phyloP scores from a whole-genome alignment of 1,140 invertebrate genomes.

The Drosophila teissieri region DNA sequence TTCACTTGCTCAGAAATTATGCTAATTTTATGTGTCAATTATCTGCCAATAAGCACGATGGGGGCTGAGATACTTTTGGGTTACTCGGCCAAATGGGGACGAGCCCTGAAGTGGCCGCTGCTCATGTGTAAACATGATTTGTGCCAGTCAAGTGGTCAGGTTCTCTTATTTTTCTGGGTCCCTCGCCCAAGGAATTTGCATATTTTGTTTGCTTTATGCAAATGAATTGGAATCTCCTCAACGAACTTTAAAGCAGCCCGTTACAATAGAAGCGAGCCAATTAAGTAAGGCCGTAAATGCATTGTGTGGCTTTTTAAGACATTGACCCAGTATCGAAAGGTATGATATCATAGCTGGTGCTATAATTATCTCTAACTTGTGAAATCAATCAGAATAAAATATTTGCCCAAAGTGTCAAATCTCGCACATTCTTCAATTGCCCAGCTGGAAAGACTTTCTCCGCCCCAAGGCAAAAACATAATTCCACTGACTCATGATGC shows the following conservation, averaged over 20 bases:
- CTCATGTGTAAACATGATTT: slow-evolving; percentile 79
- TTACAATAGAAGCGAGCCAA: slow-evolving; percentile 39
- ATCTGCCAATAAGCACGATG: slow-evolving; percentile 77
- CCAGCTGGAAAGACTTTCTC: slow-evolving; percentile 45
- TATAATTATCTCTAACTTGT: slow-evolving; percentile 24
- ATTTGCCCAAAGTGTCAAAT: slow-evolving; percentile 14
- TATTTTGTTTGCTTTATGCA: slow-evolving; percentile 73
- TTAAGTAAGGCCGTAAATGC: slow-evolving; percentile 49
- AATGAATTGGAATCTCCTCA: slow-evolving; percentile 44
- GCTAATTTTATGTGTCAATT: slow-evolving; percentile 83
- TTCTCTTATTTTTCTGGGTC: slow-evolving; percentile 56
- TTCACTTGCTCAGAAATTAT: slow-evolving; percentile 75
- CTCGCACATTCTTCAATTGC: slow-evolving; percentile 50
- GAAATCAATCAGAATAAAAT: slow-evolving; percentile 50
- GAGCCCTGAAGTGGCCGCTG: slow-evolving; percentile 46
- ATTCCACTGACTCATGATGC: slow-evolving; percentile 19
- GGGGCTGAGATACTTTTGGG: slow-evolving; percentile 31
- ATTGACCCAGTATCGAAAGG: slow-evolving; percentile 33
- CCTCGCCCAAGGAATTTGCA: slow-evolving; percentile 53
- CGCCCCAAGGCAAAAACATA: slow-evolving; percentile 31
- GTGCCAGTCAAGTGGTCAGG: slow-evolving; percentile 67
- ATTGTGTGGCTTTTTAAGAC: slow-evolving; percentile 22
- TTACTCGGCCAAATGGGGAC: slow-evolving; percentile 58
- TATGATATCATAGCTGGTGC: slow-evolving; percentile 33
- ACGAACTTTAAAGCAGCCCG: slow-evolving; percentile 28